Evolutionary conservation across 2,113 vertebrate genomes (phyloP).

Genomic region (Scartelaos histophorus): DNA sequence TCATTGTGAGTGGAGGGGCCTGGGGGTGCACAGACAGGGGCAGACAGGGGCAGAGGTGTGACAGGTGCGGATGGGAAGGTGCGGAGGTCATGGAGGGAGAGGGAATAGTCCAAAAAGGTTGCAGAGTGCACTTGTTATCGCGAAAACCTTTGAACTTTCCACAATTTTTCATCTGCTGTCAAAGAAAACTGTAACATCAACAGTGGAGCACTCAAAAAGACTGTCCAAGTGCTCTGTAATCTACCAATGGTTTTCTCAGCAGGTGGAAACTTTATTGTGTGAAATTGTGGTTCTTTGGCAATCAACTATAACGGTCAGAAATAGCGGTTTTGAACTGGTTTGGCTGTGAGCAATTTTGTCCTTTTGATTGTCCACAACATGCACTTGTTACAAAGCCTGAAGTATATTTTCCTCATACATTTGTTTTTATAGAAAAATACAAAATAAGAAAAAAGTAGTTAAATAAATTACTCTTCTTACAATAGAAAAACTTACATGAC

Average conservation of each 20-base stretch:
- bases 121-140: slow-evolving; percentile 52
- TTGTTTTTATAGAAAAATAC: too few relatives aligned
- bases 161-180: slow-evolving; percentile 47
- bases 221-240: slow-evolving; percentile 15
- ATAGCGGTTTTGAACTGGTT: neutral
- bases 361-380: neutral
- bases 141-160: slow-evolving; percentile 34
- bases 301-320: slow-evolving; percentile 8
- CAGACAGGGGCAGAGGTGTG: slow-evolving; percentile 26
- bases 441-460: too few relatives aligned
- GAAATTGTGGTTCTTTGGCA: neutral
- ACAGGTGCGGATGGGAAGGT: slow-evolving; percentile 10
- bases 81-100: slow-evolving; percentile 31
- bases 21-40: slow-evolving; percentile 33
- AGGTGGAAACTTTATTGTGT: slow-evolving; percentile 7
- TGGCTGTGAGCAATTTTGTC: neutral
- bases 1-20: slow-evolving; percentile 44
- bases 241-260: slow-evolving; percentile 1
- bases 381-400: too few relatives aligned
- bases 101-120: slow-evolving; percentile 23
- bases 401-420: too few relatives aligned
- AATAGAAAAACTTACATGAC: too few relatives aligned
- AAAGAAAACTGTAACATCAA: slow-evolving; percentile 21
- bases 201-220: slow-evolving; percentile 4
- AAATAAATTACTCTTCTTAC: too few relatives aligned